A percentile compares a stretch with the other conserved stretches of the same genome.
Evolutionary conservation across 2,888 invertebrate genomes (phyloP).

Genomic region (Chrysolina haemoptera): DNA sequence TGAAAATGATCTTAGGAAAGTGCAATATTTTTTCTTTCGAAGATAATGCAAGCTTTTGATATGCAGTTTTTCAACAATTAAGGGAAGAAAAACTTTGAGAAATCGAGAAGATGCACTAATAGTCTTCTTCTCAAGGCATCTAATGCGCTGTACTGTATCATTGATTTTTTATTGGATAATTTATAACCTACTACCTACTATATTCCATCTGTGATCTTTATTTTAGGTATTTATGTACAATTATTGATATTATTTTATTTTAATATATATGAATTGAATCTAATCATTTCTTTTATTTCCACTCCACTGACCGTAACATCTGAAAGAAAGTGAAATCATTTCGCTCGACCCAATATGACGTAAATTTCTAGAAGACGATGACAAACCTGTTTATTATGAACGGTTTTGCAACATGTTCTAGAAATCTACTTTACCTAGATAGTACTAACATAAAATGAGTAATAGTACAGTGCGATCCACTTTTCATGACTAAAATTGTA

Average conservation of each 20-base stretch:
- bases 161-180: no score
- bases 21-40: no score
- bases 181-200: background rate
- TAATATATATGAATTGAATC: background rate
- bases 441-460: background rate
- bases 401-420: background rate
- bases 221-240: constrained; percentile 6
- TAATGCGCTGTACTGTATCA: no score
- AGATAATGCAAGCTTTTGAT: no score
- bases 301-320: background rate
- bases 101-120: no score
- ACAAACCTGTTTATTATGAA: background rate
- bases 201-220: constrained; percentile 2
- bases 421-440: background rate
- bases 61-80: no score
- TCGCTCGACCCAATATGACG: background rate
- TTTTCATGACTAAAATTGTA: background rate
- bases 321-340: background rate
- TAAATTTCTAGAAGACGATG: background rate
- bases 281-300: background rate
- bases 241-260: background rate
- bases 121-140: no score
- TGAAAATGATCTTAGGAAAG: no score
- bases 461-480: background rate
- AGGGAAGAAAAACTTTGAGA: no score